Evolutionary conservation across 2,113 vertebrate species (phyloP).

Genomic region (Mandrillus leucophaeus): DNA sequence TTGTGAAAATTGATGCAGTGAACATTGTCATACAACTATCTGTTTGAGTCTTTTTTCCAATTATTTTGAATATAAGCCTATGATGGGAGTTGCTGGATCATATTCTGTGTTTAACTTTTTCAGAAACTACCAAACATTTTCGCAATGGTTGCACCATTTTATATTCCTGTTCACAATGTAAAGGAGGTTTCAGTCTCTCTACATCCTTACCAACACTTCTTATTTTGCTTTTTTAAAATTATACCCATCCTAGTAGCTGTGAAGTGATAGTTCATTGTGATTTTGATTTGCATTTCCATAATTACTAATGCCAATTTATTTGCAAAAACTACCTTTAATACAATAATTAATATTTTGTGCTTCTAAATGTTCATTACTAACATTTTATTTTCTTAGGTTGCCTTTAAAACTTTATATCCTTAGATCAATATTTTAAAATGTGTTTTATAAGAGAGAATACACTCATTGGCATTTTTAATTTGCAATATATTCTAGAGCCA

Average conservation of each 20-base stretch:
- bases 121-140: not conserved
- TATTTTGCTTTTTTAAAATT: not conserved
- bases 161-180: not conserved
- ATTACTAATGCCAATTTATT: not conserved
- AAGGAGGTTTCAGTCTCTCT: not conserved
- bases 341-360: not conserved
- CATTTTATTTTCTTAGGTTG: not conserved
- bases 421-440: not conserved
- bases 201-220: not conserved
- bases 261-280: not conserved
- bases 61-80: not conserved
- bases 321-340: not conserved
- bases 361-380: not conserved
- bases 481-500: not conserved
- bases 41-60: not conserved
- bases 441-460: not conserved
- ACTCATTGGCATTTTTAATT: not conserved
- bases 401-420: not conserved
- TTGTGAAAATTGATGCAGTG: not conserved
- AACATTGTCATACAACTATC: not conserved
- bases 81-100: not conserved
- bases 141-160: not conserved
- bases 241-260: not conserved
- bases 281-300: not conserved
- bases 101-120: not conserved